Percentiles rank a stretch among this genome's conserved stretches.
These are phyloP conservation scores for Equus przewalskii DNA, from an alignment of 2,113 vertebrate genomes.

Conservation along the genomic window DNA sequence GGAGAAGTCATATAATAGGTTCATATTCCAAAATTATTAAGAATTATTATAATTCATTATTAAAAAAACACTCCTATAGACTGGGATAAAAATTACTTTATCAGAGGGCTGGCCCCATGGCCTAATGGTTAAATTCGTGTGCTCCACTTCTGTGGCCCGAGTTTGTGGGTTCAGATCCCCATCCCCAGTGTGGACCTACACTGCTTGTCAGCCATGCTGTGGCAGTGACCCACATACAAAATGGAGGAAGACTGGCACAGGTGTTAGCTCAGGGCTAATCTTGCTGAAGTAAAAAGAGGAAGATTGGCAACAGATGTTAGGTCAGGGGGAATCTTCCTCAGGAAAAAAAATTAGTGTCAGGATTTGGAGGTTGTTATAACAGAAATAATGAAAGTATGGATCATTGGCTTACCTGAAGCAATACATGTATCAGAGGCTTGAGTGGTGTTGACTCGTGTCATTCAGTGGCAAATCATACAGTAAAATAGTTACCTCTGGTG, in stretches of 20 bases:
- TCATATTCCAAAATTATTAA: not conserved
- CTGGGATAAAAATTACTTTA: not conserved
- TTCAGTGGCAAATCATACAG: not conserved
- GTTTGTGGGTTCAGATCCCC: no score
- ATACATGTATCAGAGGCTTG: not conserved
- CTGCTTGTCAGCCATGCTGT: no score
- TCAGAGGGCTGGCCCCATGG: no score
- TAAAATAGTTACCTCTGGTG: not conserved
- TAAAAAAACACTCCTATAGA: not conserved
- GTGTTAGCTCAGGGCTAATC: no score
- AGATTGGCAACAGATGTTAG: no score
- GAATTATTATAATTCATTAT: not conserved
- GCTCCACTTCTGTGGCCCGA: no score
- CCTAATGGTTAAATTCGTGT: no score
- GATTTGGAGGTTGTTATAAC: not conserved
- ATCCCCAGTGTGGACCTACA: no score
- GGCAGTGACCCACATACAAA: no score
- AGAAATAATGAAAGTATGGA: not conserved
- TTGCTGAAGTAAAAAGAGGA: no score
- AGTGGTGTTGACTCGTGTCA: not conserved
- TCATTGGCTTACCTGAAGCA: not conserved
- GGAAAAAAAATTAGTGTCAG: not conserved
- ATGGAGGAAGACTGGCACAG: no score
- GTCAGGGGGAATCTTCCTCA: no score
- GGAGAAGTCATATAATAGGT: not conserved